Percentiles rank a stretch among this genome's conserved stretches.
Conservation (phyloP, 2,797 vertebrate genomes). For the Euphonia xanthogaster region DNA sequence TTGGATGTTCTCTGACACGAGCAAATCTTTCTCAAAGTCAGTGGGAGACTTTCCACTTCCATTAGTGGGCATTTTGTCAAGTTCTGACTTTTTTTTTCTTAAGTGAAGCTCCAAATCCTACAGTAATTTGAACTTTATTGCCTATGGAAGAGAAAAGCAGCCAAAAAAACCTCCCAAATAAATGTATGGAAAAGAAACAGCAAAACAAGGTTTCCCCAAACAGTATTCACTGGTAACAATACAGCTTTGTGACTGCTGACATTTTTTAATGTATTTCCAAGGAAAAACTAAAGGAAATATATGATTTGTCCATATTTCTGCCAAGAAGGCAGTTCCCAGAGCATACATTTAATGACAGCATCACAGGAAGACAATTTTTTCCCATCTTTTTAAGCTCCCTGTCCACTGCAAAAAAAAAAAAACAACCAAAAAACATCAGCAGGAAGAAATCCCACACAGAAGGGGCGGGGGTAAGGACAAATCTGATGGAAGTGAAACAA, state of each 20-base stretch:
- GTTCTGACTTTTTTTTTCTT: neutral
- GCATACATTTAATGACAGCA: neutral
- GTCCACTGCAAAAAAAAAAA: neutral
- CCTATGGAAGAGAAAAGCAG: neutral
- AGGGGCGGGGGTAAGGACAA: neutral
- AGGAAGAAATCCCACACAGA: conserved; percentile 11
- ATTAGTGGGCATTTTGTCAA: conserved; percentile 3
- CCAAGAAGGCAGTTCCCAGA: conserved; percentile 2
- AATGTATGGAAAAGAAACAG: neutral
- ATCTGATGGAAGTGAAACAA: neutral
- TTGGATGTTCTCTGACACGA: neutral
- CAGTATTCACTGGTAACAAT: neutral
- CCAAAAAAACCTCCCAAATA: neutral
- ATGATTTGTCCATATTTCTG: neutral
- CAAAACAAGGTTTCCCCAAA: neutral
- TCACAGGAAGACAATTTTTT: neutral
- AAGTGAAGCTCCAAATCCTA: neutral
- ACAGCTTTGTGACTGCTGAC: neutral
- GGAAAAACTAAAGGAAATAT: neutral
- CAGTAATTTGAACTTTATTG: neutral
- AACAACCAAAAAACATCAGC: neutral
- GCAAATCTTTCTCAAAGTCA: neutral
- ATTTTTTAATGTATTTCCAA: neutral
- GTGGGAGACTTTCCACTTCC: neutral
- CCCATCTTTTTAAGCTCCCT: neutral